phyloP scores from a whole-genome alignment of 2,113 vertebrate genomes.

The Connochaetes taurinus region DNA sequence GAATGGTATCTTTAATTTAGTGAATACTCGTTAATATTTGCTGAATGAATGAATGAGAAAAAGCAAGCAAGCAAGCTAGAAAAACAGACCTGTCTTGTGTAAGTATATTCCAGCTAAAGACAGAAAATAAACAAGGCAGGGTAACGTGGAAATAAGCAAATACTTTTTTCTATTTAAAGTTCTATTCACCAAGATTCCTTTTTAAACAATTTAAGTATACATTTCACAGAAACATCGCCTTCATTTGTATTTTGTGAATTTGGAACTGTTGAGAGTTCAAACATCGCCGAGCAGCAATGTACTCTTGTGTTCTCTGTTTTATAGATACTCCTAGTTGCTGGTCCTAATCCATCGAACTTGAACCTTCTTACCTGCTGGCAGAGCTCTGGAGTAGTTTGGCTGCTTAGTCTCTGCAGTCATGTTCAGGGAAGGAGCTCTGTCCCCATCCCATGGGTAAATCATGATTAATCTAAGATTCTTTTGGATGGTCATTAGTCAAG shows the following conservation, averaged over 20 bases:
- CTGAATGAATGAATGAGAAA: not conserved
- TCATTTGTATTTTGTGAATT: not conserved
- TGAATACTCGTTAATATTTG: not conserved
- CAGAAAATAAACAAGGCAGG: not conserved
- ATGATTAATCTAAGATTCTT: not conserved
- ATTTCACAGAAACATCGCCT: not conserved
- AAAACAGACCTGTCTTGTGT: not conserved
- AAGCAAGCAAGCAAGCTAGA: not conserved
- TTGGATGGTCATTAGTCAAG: not conserved
- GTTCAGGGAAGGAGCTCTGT: not conserved
- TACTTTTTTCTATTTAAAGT: conserved; percentile 1
- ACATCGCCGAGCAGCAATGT: not conserved
- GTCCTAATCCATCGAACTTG: not conserved
- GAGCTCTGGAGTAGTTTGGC: not conserved
- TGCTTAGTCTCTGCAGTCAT: not conserved
- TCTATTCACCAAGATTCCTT: not conserved
- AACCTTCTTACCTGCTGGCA: not conserved
- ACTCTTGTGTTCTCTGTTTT: not conserved
- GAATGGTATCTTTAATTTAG: not conserved
- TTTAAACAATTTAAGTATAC: not conserved
- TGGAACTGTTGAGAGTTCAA: not conserved
- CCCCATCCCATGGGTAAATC: not conserved
- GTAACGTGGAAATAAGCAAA: not conserved
- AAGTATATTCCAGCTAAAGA: not conserved
- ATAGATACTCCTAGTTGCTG: not conserved